Conservation (phyloP, 2,888 invertebrate species). For the Latrodectus elegans region DNA sequence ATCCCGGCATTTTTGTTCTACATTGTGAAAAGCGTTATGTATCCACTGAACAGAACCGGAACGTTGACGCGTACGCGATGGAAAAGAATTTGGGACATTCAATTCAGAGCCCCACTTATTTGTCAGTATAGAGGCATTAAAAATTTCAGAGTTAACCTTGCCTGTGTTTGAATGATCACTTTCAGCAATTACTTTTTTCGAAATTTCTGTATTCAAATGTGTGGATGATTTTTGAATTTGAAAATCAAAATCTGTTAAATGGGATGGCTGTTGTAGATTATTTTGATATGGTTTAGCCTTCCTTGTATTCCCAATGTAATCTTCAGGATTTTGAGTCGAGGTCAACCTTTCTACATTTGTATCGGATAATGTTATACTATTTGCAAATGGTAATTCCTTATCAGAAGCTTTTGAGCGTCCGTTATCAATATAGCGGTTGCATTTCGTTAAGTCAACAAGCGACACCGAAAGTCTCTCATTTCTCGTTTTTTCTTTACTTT, state of each 20-base stretch:
- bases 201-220: background rate
- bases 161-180: background rate
- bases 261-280: background rate
- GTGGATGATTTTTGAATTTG: background rate
- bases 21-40: constrained; percentile 41
- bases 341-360: constrained; percentile 10
- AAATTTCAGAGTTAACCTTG: background rate
- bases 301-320: no score
- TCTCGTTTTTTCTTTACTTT: background rate
- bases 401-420: constrained; percentile 4
- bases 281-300: no score
- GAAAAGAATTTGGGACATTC: background rate
- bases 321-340: no score
- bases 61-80: background rate
- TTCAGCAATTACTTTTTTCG: background rate
- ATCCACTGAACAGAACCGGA: constrained; percentile 53
- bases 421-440: constrained; percentile 10
- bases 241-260: background rate
- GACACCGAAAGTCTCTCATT: constrained; percentile 28
- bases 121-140: background rate
- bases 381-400: constrained; percentile 30
- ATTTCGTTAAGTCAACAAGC: constrained; percentile 20
- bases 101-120: background rate
- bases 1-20: constrained; percentile 19
- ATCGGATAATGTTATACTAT: background rate